A percentile compares a stretch with the other conserved stretches of the same genome.
phyloP scores from a whole-genome alignment of 2,113 vertebrate genomes.

The Hippotragus niger region DNA sequence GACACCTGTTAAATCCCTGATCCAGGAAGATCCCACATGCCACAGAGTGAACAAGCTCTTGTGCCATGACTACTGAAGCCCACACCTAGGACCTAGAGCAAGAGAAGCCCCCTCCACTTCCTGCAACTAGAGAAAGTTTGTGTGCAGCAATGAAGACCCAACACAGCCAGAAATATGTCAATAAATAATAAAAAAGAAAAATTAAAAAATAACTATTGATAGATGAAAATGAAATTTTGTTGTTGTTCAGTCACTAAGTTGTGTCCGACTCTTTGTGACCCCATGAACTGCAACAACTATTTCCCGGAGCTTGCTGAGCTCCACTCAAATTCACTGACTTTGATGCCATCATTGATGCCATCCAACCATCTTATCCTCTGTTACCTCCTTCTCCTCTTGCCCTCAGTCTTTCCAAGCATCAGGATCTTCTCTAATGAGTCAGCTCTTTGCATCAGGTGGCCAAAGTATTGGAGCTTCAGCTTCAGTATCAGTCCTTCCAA shows the following conservation, averaged over 20 bases:
- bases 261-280: not conserved
- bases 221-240: not conserved
- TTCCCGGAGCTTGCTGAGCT: not conserved
- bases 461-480: not conserved
- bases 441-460: not conserved
- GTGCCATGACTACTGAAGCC: not conserved
- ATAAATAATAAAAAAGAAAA: not conserved
- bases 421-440: not conserved
- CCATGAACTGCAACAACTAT: not conserved
- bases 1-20: not conserved
- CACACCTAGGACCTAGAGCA: not conserved
- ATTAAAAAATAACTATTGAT: not conserved
- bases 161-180: not conserved
- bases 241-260: not conserved
- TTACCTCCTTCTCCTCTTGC: not conserved
- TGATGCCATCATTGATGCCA: not conserved
- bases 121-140: not conserved
- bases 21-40: not conserved
- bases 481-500: not conserved
- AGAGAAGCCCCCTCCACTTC: not conserved
- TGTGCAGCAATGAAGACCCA: not conserved
- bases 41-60: fast-evolving
- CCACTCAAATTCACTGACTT: not conserved
- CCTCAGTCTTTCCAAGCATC: not conserved
- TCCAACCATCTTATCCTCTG: not conserved